These are phyloP conservation scores for Echinometra lucunter DNA, from an alignment of 53 echinoderm and acorn worm genomes.

Conservation along the genomic window DNA sequence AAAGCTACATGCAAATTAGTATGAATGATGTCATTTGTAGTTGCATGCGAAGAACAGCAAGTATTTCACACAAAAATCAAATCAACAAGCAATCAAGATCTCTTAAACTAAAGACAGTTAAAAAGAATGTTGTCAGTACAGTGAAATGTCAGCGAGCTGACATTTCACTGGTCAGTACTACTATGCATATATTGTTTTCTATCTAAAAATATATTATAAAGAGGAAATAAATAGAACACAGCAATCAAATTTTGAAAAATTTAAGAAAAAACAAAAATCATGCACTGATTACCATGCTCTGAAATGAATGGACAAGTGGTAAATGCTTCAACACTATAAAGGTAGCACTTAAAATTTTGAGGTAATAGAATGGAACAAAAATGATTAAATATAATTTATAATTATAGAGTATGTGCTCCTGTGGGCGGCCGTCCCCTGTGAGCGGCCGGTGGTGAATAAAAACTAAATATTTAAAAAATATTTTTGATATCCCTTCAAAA, in stretches of 20 bases:
- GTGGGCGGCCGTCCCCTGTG: no score
- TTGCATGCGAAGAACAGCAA: constrained; percentile 57
- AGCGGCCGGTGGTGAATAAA: no score
- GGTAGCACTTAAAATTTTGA: background rate
- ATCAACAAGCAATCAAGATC: background rate
- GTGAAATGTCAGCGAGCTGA: no score
- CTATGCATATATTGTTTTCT: background rate
- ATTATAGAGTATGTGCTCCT: no score
- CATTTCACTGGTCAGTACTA: no score
- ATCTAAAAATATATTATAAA: background rate
- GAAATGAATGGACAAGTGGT: background rate
- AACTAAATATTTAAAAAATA: no score
- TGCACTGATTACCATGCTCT: background rate
- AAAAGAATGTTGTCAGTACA: no score
- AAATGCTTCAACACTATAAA: background rate
- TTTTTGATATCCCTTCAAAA: no score
- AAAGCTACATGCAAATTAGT: background rate
- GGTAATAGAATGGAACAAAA: background rate
- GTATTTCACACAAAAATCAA: constrained; percentile 45
- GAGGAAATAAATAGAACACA: background rate
- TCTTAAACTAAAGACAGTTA: background rate
- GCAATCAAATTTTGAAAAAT: constrained; percentile 7
- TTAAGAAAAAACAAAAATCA: background rate
- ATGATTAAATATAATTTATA: no score
- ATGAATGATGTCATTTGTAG: constrained; percentile 25